A percentile compares a stretch with the other conserved stretches of the same genome.
Evolutionary conservation across 1,140 invertebrate species (phyloP).

Genomic region (Copidosoma floridanum): DNA sequence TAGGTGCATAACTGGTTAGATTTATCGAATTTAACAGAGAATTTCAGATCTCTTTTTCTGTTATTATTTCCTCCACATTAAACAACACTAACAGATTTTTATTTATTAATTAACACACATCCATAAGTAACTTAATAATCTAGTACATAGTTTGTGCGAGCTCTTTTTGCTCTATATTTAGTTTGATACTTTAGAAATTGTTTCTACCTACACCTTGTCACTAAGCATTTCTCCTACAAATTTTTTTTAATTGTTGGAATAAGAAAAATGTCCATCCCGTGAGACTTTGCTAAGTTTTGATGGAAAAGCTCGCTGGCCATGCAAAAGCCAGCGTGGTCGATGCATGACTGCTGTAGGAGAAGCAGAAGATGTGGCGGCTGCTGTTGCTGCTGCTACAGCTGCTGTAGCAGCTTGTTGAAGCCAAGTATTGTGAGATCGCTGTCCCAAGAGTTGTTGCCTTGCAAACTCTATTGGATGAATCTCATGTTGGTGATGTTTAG

Average conservation of each 20-base stretch:
- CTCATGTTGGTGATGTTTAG: conserved; percentile 37
- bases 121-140: conserved; percentile 5
- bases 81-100: too few species aligned
- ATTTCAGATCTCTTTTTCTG: not conserved
- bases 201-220: not conserved
- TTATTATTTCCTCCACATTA: not conserved
- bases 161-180: conserved; percentile 12
- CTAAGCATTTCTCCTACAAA: not conserved
- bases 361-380: not conserved
- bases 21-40: too few species aligned
- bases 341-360: not conserved
- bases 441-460: conserved; percentile 22
- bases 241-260: too few species aligned
- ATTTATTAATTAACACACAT: too few species aligned
- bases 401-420: not conserved
- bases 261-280: too few species aligned
- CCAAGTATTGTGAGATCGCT: conserved; percentile 3
- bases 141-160: conserved; percentile 23
- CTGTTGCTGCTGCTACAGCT: not conserved
- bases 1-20: too few species aligned
- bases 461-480: too few species aligned
- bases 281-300: too few species aligned
- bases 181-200: not conserved
- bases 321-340: too few species aligned
- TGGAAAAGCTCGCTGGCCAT: too few species aligned